Evolutionary conservation across 2,888 invertebrate species (phyloP).

Genomic region (Temnothorax rugatulus): DNA sequence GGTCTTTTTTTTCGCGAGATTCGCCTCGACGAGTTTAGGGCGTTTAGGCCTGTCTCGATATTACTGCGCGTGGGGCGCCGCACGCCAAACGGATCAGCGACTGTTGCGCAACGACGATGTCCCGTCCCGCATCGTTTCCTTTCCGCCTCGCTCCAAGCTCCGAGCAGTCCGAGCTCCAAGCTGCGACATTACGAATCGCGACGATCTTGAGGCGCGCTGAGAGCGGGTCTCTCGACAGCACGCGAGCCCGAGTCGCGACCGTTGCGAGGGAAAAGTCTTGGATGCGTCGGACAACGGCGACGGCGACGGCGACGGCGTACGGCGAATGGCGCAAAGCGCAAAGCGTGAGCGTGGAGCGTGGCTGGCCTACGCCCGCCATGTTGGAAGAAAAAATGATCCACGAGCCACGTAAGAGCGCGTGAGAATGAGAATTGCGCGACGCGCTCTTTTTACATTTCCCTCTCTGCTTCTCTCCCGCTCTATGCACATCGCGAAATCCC

Average conservation of each 20-base stretch:
- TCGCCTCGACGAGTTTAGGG: conserved; percentile 36
- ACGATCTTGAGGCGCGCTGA: too few species aligned
- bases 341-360: too few species aligned
- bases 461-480: conserved; percentile 23
- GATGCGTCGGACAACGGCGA: too few species aligned
- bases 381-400: conserved; percentile 69
- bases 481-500: conserved; percentile 28
- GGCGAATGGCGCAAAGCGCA: neutral
- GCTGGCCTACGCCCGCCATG: conserved; percentile 73
- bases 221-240: too few species aligned
- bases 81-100: conserved; percentile 68
- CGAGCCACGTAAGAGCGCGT: conserved; percentile 46
- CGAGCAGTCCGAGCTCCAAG: too few species aligned
- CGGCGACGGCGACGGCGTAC: neutral
- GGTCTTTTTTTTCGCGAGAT: conserved; percentile 57
- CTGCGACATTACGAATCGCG: too few species aligned
- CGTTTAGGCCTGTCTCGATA: conserved; percentile 16
- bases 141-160: neutral
- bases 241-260: too few species aligned
- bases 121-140: neutral
- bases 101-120: conserved; percentile 60
- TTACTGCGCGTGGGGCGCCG: conserved; percentile 60
- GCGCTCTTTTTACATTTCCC: conserved; percentile 49
- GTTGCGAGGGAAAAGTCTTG: too few species aligned
- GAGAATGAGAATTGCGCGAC: conserved; percentile 36